Evolutionary conservation across 1,140 invertebrate genomes (phyloP).

Genomic region (Eufriesea mexicana): DNA sequence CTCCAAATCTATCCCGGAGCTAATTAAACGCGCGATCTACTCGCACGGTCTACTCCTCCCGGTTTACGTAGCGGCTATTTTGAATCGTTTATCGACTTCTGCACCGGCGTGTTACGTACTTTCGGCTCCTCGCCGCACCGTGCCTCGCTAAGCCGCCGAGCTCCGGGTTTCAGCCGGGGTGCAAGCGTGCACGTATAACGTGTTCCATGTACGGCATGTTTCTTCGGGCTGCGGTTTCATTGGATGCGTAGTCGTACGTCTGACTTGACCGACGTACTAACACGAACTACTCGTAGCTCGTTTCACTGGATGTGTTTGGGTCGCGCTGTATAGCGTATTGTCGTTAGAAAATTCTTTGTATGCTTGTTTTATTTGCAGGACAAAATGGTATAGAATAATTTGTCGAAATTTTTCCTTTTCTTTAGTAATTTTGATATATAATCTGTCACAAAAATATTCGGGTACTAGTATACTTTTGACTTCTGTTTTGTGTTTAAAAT

Average conservation of each 20-base stretch:
- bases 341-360: background rate
- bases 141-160: conserved; percentile 3
- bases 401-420: too few relatives aligned
- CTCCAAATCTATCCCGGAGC: conserved; percentile 41
- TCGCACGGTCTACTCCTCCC: conserved; percentile 31
- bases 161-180: background rate
- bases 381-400: background rate
- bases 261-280: background rate
- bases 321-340: background rate
- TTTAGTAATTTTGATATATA: too few relatives aligned
- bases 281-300: background rate
- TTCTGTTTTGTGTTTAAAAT: too few relatives aligned
- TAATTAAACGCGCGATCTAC: conserved; percentile 58
- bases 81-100: conserved; percentile 64
- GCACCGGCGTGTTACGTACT: conserved; percentile 36
- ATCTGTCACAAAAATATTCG: too few relatives aligned
- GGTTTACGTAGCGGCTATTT: conserved; percentile 59
- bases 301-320: background rate
- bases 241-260: conserved; percentile 1
- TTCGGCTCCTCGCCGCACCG: conserved; percentile 9
- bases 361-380: background rate
- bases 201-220: conserved; percentile 15
- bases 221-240: conserved; percentile 1
- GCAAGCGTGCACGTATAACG: background rate
- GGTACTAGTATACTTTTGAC: too few relatives aligned